phyloP scores from a whole-genome alignment of 2,888 invertebrate species.

The Melitaea athalia region DNA sequence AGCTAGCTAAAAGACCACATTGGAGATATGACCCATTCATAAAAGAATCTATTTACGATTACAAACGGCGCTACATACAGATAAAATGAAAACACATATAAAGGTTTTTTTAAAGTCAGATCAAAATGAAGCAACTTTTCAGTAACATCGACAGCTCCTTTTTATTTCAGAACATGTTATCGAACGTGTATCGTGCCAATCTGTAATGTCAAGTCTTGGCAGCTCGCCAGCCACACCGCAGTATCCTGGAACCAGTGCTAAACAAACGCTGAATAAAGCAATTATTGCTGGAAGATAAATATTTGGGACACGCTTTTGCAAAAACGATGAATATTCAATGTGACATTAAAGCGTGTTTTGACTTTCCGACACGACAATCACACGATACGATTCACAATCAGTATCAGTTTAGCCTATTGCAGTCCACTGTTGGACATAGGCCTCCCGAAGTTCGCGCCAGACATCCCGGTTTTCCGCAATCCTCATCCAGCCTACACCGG shows the following conservation, averaged over 20 bases:
- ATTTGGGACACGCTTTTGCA: constrained; percentile 19
- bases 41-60: not conserved
- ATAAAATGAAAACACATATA: not conserved
- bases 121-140: too few species aligned
- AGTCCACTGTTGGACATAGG: too few species aligned
- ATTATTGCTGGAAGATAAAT: constrained; percentile 27
- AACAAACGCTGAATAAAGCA: constrained; percentile 29
- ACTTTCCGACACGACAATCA: not conserved
- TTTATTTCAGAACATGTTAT: not conserved
- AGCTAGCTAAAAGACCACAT: too few species aligned
- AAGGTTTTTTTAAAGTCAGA: too few species aligned
- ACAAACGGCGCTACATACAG: not conserved
- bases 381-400: too few species aligned
- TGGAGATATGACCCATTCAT: too few species aligned
- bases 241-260: constrained; percentile 36
- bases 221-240: constrained; percentile 39
- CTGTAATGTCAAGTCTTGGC: constrained; percentile 33
- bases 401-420: too few species aligned
- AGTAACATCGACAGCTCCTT: not conserved
- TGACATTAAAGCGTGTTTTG: not conserved
- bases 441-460: too few species aligned
- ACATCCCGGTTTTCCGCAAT: too few species aligned
- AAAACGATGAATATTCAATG: constrained; percentile 29
- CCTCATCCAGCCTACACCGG: too few species aligned
- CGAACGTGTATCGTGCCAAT: not conserved